phyloP scores from a whole-genome alignment of 2,113 vertebrate genomes.

The Prolemur simus region DNA sequence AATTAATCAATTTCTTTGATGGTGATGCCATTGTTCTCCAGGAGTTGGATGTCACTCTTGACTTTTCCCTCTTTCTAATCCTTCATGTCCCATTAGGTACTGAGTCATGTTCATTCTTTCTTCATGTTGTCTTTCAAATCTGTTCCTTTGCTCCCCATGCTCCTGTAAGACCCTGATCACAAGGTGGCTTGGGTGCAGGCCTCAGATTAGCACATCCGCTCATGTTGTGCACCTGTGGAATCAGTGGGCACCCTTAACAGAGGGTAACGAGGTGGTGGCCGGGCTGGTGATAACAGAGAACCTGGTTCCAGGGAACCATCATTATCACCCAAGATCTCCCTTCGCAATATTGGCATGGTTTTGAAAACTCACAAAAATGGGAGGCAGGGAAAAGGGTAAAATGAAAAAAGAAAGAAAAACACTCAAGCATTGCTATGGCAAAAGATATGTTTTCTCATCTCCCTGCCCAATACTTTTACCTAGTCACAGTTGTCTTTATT shows the following conservation, averaged over 20 bases:
- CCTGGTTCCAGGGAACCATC: not conserved
- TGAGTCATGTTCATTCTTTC: not conserved
- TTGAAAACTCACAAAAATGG: constrained; percentile 20
- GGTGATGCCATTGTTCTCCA: not conserved
- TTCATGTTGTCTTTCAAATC: not conserved
- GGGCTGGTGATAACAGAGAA: not conserved
- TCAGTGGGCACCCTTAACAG: not conserved
- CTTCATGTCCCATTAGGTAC: not conserved
- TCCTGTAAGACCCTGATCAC: not conserved
- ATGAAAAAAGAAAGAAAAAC: not conserved
- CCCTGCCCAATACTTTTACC: constrained; percentile 3
- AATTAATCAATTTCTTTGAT: too few relatives aligned
- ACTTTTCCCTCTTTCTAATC: not conserved
- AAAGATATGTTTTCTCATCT: constrained; percentile 21
- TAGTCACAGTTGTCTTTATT: constrained; percentile 55
- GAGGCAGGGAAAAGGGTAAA: not conserved
- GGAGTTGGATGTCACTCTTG: not conserved
- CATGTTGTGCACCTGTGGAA: not conserved
- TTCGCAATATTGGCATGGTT: not conserved
- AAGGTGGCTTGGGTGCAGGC: too few relatives aligned
- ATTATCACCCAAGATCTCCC: too few relatives aligned
- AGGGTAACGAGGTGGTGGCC: not conserved
- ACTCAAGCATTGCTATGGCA: not conserved
- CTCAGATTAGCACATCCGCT: not conserved
- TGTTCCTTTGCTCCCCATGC: not conserved